phyloP scores from a whole-genome alignment of 2,888 invertebrate genomes.

The Orthosia gothica region DNA sequence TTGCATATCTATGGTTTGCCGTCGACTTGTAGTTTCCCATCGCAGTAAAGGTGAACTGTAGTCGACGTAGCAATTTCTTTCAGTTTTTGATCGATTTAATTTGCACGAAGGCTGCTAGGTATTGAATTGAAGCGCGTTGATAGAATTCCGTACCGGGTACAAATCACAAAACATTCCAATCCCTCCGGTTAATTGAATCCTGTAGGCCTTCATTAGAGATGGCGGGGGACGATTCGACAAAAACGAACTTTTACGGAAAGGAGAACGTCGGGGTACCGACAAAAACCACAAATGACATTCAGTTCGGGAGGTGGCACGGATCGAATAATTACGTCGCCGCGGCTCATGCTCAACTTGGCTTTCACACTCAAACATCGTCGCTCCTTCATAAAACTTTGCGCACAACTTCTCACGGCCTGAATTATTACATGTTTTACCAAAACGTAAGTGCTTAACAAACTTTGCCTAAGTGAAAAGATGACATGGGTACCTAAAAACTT shows the following conservation, averaged over 20 bases:
- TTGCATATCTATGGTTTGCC: constrained; percentile 3
- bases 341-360: constrained; percentile 82
- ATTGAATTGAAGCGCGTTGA: constrained; percentile 82
- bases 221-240: constrained; percentile 81
- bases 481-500: constrained; percentile 71
- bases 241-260: constrained; percentile 87
- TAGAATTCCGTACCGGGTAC: constrained; percentile 85
- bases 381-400: constrained; percentile 82
- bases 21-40: constrained; percentile 14
- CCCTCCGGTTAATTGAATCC: constrained; percentile 89
- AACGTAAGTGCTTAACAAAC: constrained; percentile 84
- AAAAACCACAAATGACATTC: constrained; percentile 89
- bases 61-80: constrained; percentile 65
- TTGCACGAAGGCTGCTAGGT: constrained; percentile 77
- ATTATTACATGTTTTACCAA: constrained; percentile 86
- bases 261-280: constrained; percentile 80
- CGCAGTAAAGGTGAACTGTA: constrained; percentile 35
- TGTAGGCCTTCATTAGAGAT: constrained; percentile 89
- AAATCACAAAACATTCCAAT: constrained; percentile 90
- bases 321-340: constrained; percentile 84
- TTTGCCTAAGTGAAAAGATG: constrained; percentile 76
- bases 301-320: constrained; percentile 82
- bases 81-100: constrained; percentile 77
- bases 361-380: constrained; percentile 80
- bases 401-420: constrained; percentile 79